Conservation (phyloP, 2,113 vertebrate genomes). For the Coreoperca whiteheadi region DNA sequence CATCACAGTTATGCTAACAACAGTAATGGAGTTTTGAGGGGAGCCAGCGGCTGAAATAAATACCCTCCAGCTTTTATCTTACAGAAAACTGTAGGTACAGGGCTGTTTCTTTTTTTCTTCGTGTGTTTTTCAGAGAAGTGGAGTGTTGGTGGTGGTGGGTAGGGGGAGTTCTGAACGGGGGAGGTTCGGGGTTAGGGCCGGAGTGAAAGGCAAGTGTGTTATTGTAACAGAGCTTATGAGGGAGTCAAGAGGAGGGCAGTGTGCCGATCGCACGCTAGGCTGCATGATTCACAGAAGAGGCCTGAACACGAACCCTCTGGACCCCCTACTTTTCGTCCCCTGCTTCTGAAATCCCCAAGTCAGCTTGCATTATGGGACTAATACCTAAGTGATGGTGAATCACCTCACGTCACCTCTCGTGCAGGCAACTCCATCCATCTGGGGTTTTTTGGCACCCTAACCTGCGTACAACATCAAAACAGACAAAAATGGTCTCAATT, state of each 20-base stretch:
- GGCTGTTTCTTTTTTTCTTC: conserved; percentile 36
- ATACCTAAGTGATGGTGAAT: conserved; percentile 54
- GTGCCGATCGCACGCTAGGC: conserved; percentile 81
- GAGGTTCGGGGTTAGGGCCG: conserved; percentile 59
- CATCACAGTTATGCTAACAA: conserved; percentile 83
- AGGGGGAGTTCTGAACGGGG: conserved; percentile 46
- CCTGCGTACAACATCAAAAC: conserved; percentile 25
- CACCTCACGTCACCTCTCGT: conserved; percentile 62
- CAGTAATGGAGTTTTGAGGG: conserved; percentile 69
- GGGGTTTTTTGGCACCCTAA: conserved; percentile 43
- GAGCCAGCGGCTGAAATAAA: conserved; percentile 60
- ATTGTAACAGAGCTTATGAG: conserved; percentile 82
- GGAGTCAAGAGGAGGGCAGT: conserved; percentile 83
- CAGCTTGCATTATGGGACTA: conserved; percentile 45
- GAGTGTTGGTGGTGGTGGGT: conserved; percentile 41
- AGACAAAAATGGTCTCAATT: conserved; percentile 1
- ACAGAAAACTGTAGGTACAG: conserved; percentile 43
- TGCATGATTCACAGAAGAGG: conserved; percentile 69
- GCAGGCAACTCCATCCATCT: conserved; percentile 47
- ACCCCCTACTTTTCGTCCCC: conserved; percentile 25
- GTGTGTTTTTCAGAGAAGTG: conserved; percentile 65
- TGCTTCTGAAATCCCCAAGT: conserved; percentile 63
- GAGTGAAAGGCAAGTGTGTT: conserved; percentile 81
- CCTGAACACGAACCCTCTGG: conserved; percentile 49
- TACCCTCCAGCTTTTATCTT: conserved; percentile 69